phyloP scores from a whole-genome alignment of 2,888 invertebrate genomes.

The Parthenolecanium corni region DNA sequence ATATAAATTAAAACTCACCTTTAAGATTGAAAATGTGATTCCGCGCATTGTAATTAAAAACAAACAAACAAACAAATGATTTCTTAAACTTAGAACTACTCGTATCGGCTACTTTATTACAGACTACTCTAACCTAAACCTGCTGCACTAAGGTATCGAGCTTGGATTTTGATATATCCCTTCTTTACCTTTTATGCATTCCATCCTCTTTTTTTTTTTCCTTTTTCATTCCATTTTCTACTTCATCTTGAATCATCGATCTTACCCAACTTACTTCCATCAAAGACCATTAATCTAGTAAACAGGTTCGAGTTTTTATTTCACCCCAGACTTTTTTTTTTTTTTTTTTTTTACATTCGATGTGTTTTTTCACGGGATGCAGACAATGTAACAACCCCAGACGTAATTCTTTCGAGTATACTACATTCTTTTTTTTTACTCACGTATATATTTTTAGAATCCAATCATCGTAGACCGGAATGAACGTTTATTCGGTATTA shows the following conservation, averaged over 20 bases:
- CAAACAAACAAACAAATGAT: too few relatives aligned
- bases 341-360: too few relatives aligned
- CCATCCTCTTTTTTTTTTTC: background rate
- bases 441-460: too few relatives aligned
- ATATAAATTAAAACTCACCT: too few relatives aligned
- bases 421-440: slow-evolving; percentile 1
- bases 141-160: too few relatives aligned
- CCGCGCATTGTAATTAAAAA: too few relatives aligned
- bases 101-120: too few relatives aligned
- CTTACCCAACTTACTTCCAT: slow-evolving; percentile 18
- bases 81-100: too few relatives aligned
- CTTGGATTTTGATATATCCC: background rate
- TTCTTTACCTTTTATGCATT: background rate
- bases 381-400: slow-evolving; percentile 5
- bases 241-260: slow-evolving; percentile 18
- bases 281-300: slow-evolving; percentile 19
- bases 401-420: background rate
- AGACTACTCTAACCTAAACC: too few relatives aligned
- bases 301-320: slow-evolving; percentile 16
- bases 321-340: slow-evolving; percentile 12
- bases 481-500: too few relatives aligned
- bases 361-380: background rate
- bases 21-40: too few relatives aligned
- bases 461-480: too few relatives aligned
- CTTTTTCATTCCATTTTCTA: background rate